phyloP scores from a whole-genome alignment of 2,888 invertebrate species.

The Drosophila meridionalis region DNA sequence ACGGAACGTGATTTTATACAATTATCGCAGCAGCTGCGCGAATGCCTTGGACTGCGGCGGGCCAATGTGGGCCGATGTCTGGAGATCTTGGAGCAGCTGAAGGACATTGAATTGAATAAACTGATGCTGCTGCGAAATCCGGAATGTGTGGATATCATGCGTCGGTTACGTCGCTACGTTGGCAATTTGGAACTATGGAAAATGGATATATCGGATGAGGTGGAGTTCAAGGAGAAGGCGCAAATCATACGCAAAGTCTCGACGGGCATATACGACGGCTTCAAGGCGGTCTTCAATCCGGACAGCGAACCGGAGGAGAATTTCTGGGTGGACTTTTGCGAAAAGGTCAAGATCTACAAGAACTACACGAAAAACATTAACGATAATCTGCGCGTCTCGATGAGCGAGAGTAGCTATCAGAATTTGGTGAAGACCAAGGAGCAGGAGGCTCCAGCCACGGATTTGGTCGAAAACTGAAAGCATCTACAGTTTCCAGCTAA shows the following conservation, averaged over 20 bases:
- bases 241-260: constrained; percentile 90
- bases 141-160: constrained; percentile 91
- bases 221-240: constrained; percentile 89
- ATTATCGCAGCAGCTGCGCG: constrained; percentile 81
- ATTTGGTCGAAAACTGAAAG: constrained; percentile 24
- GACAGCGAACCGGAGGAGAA: constrained; percentile 86
- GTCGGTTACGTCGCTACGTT: constrained; percentile 91
- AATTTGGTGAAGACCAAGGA: constrained; percentile 64
- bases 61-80: constrained; percentile 91
- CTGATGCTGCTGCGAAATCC: constrained; percentile 93
- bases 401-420: constrained; percentile 79
- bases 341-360: constrained; percentile 89
- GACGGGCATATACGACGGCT: constrained; percentile 85
- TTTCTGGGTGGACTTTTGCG: constrained; percentile 90
- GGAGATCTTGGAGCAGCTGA: constrained; percentile 88
- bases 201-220: constrained; percentile 87
- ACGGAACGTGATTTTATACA: constrained; percentile 82
- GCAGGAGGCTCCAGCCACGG: constrained; percentile 18
- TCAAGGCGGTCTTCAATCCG: constrained; percentile 87
- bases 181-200: constrained; percentile 92
- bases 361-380: constrained; percentile 88
- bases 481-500: constrained; percentile 28
- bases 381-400: constrained; percentile 78
- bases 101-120: constrained; percentile 86
- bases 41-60: constrained; percentile 83